Evolutionary conservation across 2,113 vertebrate species (phyloP).

Genomic region (Alethe diademata): DNA sequence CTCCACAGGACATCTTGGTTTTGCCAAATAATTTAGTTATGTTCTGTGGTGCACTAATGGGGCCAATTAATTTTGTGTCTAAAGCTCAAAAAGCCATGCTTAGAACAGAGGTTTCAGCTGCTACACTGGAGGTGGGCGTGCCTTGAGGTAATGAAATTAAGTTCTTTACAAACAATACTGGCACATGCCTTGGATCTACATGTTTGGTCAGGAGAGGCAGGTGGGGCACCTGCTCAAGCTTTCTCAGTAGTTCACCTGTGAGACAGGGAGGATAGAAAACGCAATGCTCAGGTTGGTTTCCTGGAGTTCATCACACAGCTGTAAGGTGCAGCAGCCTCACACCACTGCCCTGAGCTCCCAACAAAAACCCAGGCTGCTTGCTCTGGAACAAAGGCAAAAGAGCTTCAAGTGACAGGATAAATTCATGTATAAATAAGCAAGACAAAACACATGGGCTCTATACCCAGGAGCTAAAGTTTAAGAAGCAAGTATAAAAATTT

Average conservation of each 20-base stretch:
- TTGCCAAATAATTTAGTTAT: neutral
- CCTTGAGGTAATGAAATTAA: neutral
- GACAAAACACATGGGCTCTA: fast-evolving
- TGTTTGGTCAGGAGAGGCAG: neutral
- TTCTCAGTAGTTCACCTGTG: neutral
- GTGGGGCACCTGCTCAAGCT: neutral
- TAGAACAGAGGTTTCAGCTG: neutral
- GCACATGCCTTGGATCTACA: fast-evolving
- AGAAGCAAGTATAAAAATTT: neutral
- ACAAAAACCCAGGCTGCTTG: fast-evolving
- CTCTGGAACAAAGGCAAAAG: neutral
- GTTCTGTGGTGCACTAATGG: fast-evolving
- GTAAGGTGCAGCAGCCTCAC: neutral
- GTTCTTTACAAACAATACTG: neutral
- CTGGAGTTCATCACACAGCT: fast-evolving
- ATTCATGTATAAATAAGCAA: fast-evolving
- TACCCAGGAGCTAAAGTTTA: fast-evolving
- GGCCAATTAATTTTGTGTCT: neutral
- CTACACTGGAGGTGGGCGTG: neutral
- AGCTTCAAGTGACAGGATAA: fast-evolving
- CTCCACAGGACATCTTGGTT: fast-evolving
- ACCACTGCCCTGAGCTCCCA: neutral
- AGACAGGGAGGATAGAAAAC: neutral
- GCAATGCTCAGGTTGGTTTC: no score
- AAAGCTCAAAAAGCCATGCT: neutral